A percentile compares a stretch with the other conserved stretches of the same genome.
phyloP scores from a whole-genome alignment of 2,113 vertebrate species.

The Anolis sagrei region DNA sequence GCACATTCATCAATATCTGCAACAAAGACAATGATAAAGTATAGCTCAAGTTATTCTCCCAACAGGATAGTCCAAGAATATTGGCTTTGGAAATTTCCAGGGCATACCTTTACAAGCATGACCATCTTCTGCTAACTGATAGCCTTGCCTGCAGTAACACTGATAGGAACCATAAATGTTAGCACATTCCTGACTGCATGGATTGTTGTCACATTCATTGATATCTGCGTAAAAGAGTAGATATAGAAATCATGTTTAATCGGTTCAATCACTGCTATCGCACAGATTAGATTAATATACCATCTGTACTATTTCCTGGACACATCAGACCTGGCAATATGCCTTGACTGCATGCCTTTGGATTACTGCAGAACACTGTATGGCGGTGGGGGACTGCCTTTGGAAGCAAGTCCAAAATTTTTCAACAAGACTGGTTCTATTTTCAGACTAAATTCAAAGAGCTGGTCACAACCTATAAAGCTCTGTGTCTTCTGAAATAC shows the following conservation, averaged over 20 bases:
- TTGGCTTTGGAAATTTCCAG: neutral
- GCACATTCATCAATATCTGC: conserved; percentile 93
- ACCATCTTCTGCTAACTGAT: conserved; percentile 89
- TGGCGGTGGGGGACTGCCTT: no score
- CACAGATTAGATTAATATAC: no score
- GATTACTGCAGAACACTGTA: no score
- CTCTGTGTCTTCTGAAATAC: no score
- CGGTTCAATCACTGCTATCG: neutral
- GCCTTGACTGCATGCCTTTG: no score
- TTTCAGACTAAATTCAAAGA: no score
- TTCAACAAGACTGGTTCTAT: no score
- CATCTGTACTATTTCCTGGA: no score
- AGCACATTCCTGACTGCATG: conserved; percentile 93
- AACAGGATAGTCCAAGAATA: neutral
- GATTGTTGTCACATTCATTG: conserved; percentile 88
- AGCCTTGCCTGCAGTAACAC: conserved; percentile 93
- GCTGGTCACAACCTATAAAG: no score
- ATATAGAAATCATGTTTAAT: conserved; percentile 3
- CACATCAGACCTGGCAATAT: no score
- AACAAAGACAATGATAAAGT: conserved; percentile 33
- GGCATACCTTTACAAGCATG: conserved; percentile 88
- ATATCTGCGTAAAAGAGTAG: conserved; percentile 79
- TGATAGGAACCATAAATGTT: conserved; percentile 95
- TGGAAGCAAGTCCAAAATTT: no score
- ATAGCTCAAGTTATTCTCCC: neutral